Conservation (phyloP, 2,888 invertebrate species). For the Cacoxenus indagator region DNA sequence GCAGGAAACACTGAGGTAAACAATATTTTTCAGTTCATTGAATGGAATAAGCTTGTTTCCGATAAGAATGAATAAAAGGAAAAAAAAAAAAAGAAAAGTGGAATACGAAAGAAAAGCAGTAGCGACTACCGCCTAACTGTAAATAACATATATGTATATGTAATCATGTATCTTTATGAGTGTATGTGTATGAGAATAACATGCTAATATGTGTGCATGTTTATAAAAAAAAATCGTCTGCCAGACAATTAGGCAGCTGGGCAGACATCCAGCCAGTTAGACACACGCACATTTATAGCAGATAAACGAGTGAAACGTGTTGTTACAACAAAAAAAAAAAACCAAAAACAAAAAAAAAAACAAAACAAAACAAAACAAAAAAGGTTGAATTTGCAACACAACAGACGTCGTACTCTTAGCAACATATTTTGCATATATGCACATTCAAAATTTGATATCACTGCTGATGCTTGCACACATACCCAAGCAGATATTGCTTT, state of each 20-base stretch:
- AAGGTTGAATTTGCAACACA: not conserved
- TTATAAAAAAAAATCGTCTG: not conserved
- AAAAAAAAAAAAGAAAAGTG: conserved; percentile 6
- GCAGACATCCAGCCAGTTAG: not conserved
- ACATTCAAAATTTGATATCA: conserved; percentile 10
- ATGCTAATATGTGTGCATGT: conserved; percentile 15
- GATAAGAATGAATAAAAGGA: conserved; percentile 50
- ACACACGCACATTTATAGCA: conserved; percentile 16
- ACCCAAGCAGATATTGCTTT: not conserved
- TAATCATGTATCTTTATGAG: too few relatives aligned
- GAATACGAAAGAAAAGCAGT: not conserved
- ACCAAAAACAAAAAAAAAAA: not conserved
- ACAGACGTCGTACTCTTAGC: too few relatives aligned
- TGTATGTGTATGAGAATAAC: conserved; percentile 3
- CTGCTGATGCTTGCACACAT: not conserved
- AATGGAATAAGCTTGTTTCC: conserved; percentile 68
- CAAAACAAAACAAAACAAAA: conserved; percentile 8
- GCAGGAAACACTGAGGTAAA: conserved; percentile 62
- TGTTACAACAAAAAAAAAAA: not conserved
- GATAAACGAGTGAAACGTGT: conserved; percentile 13
- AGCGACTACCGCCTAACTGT: not conserved
- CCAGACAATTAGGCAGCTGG: not conserved
- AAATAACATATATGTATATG: not conserved
- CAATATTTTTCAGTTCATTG: conserved; percentile 69
- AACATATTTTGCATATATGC: not conserved